Evolutionary conservation across 1,140 invertebrate species (phyloP).

Genomic region (Drosophila sucinea): DNA sequence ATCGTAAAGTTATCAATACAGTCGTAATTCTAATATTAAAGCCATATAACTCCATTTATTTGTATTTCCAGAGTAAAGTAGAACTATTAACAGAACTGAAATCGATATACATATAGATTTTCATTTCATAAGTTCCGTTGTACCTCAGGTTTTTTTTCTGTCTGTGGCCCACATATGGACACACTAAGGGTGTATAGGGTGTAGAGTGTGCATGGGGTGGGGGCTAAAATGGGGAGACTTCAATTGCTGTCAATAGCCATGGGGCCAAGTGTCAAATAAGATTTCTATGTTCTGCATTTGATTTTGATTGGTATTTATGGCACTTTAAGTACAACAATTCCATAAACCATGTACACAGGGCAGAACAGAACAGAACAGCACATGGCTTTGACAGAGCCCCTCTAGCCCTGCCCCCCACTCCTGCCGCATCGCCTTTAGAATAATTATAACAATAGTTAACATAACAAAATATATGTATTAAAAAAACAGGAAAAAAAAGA

Average conservation of each 20-base stretch:
- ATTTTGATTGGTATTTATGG: constrained; percentile 83
- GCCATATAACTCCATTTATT: too few relatives aligned
- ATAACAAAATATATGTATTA: constrained; percentile 1
- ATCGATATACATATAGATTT: too few relatives aligned
- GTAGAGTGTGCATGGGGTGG: background rate
- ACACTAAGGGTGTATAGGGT: background rate
- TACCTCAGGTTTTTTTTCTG: too few relatives aligned
- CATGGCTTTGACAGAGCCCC: background rate
- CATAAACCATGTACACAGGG: background rate
- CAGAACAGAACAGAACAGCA: background rate
- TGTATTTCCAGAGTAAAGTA: too few relatives aligned
- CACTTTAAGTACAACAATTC: constrained; percentile 67
- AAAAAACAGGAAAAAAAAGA: background rate
- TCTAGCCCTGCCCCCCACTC: background rate
- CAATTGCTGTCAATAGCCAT: constrained; percentile 44
- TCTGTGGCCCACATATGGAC: background rate
- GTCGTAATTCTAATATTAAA: too few relatives aligned
- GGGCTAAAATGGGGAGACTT: constrained; percentile 1
- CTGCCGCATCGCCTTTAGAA: background rate
- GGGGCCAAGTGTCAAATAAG: constrained; percentile 40
- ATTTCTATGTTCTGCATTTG: constrained; percentile 40
- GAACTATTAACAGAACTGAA: too few relatives aligned
- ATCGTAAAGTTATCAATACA: too few relatives aligned
- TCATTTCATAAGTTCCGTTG: too few relatives aligned
- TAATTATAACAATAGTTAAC: constrained; percentile 12